Base-by-base conservation (phyloP, 2,888 invertebrate species). In the Escarpia spicata region DNA sequence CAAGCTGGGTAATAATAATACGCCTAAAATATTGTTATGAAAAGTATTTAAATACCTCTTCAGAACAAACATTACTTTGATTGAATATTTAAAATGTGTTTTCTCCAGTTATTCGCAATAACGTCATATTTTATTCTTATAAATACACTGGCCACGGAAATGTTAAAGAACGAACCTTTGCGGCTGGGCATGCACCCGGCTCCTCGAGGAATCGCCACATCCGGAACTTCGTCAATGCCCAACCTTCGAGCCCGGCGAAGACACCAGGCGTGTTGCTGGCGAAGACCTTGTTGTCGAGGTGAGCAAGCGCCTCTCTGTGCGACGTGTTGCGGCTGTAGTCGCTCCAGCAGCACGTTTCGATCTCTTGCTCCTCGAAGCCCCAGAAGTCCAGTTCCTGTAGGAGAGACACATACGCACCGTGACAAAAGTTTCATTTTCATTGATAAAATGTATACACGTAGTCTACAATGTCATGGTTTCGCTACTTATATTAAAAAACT, bases 311-410 rank as follows among this genome's bases (percentile, higher is more conserved):
- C 90, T 96, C 95, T 90, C 95, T 95, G 94, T 96, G 95, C 93
- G 96, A 96, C 89, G 95, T 96, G 93, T 95, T 96, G 92, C 95
- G 95, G 93, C 95, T 95, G 95, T 96, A 96, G 92, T 95, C 95
- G 15, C 95, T 95, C 96, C 96, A 96, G 93, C 96, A 96, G 94
- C 96, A 96, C 0, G 96, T 95, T 94, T 96, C 96, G 8, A 96
- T 96, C 93, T 96, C 96, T 15, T 95, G 94, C 92, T 96, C 96
- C 10, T 96, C 95, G 31, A 96, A 94, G 37, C 96, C 96, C 96
- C 96, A 96, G 93, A 94, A 96, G 37, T 95, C 95, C 8, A 96
- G 94, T 93, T 96, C 96, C 96, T 96, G 93, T 75, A 6, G n/a
- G 6, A 12, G 60, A 26, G 43, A 92, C 9, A 91, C 37, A 37